Conservation (phyloP, 2,797 vertebrate species). For the Eulemur coronatus region DNA sequence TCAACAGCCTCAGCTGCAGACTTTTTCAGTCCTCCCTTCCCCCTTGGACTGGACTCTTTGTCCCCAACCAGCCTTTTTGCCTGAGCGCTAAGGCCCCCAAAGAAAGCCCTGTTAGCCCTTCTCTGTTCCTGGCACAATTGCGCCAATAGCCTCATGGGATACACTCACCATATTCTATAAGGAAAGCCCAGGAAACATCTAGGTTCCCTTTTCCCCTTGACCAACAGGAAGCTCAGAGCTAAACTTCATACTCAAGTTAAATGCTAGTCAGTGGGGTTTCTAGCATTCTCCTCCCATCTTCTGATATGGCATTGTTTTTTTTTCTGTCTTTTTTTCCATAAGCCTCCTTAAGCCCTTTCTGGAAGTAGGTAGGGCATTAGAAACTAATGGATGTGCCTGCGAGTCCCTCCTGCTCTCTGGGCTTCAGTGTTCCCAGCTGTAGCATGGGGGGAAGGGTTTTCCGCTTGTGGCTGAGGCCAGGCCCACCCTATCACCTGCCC, state of each 20-base stretch:
- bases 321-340: neutral
- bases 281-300: neutral
- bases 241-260: neutral
- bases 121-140: neutral
- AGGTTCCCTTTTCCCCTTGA: neutral
- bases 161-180: neutral
- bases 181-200: neutral
- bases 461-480: neutral
- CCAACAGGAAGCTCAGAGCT: neutral
- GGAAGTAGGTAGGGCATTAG: neutral
- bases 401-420: neutral
- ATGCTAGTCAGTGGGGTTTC: neutral
- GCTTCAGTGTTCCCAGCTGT: neutral
- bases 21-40: neutral
- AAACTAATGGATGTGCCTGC: neutral
- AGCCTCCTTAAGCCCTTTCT: neutral
- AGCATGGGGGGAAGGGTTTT: neutral
- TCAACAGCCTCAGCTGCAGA: neutral
- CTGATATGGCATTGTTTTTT: fast-evolving
- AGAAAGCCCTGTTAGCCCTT: neutral
- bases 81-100: neutral
- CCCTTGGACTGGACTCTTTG: neutral
- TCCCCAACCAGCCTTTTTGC: neutral
- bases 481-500: neutral
- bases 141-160: neutral